These are phyloP conservation scores for Villa cingulata DNA, from an alignment of 2,888 invertebrate genomes.

Conservation along the genomic window DNA sequence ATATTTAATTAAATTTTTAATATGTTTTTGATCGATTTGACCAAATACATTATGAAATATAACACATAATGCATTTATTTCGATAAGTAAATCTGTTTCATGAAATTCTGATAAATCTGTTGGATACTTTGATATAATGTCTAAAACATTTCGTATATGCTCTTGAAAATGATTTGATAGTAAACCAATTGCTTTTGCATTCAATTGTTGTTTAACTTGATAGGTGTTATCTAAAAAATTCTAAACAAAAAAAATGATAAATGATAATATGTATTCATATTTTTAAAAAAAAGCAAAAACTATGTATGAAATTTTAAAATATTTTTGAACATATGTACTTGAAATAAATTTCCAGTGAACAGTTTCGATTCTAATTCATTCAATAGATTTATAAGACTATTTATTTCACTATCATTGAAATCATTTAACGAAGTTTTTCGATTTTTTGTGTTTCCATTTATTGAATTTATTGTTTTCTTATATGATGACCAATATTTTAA, in stretches of 20 bases:
- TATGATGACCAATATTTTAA: constrained; percentile 62
- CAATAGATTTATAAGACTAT: constrained; percentile 55
- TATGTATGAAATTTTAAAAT: too few species aligned
- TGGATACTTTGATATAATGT: constrained; percentile 38
- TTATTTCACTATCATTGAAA: constrained; percentile 40
- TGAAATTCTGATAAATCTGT: constrained; percentile 48
- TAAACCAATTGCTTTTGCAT: constrained; percentile 18
- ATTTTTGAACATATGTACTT: constrained; percentile 33
- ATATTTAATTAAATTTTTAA: constrained; percentile 57
- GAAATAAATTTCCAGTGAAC: constrained; percentile 52
- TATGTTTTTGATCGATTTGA: constrained; percentile 58
- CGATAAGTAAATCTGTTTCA: constrained; percentile 46
- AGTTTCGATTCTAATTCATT: constrained; percentile 37
- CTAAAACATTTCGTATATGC: constrained; percentile 20
- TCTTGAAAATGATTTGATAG: constrained; percentile 30
- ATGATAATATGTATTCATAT: too few species aligned
- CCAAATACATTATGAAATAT: constrained; percentile 61
- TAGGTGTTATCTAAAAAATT: constrained; percentile 10
- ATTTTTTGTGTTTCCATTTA: constrained; percentile 49
- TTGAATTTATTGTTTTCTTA: constrained; percentile 55
- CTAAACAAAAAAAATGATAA: constrained; percentile 1
- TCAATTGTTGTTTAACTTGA: constrained; percentile 21
- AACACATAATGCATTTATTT: constrained; percentile 53
- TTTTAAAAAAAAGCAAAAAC: too few species aligned
- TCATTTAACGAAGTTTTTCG: too few species aligned